Percentiles rank a stretch among this genome's conserved stretches.
Evolutionary conservation across 2,797 vertebrate genomes (phyloP).

Genomic region (Argya squamiceps): DNA sequence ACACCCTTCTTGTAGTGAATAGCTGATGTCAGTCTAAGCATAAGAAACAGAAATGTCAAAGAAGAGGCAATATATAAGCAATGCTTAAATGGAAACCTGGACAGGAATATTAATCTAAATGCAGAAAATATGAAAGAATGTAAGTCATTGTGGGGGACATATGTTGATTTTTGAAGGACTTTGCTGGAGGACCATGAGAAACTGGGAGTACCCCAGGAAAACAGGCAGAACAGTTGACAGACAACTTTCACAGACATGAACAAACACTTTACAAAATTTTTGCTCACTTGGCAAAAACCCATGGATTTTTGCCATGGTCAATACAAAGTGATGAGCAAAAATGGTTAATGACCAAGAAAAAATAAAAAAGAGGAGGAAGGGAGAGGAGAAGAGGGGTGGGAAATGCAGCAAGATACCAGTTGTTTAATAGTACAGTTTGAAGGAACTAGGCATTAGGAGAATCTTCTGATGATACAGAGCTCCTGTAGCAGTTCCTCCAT

Average conservation of each 20-base stretch:
- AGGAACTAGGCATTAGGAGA: not conserved
- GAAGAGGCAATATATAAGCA: not conserved
- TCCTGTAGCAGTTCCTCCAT: not conserved
- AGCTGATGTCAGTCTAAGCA: not conserved
- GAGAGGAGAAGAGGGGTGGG: rapidly evolving
- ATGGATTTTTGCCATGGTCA: not conserved
- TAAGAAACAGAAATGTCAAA: not conserved
- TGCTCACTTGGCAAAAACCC: not conserved
- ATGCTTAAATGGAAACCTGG: not conserved
- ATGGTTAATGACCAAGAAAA: not conserved
- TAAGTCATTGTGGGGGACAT: not conserved
- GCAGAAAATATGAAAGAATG: not conserved
- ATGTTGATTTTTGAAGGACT: not conserved
- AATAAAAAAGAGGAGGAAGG: rapidly evolving
- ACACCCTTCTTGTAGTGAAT: not conserved
- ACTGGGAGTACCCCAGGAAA: not conserved
- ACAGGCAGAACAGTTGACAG: not conserved
- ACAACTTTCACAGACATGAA: not conserved
- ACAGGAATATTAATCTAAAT: not conserved
- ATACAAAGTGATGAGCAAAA: not conserved
- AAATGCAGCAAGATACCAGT: not conserved
- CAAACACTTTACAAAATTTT: not conserved
- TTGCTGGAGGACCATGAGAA: not conserved
- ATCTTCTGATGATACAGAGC: not conserved
- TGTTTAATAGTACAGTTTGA: not conserved